Evolutionary conservation across 2,113 vertebrate species (phyloP), one percentile per base, ranked within the genome.

Genomic region (Gasterosteus nipponicus): DNA sequence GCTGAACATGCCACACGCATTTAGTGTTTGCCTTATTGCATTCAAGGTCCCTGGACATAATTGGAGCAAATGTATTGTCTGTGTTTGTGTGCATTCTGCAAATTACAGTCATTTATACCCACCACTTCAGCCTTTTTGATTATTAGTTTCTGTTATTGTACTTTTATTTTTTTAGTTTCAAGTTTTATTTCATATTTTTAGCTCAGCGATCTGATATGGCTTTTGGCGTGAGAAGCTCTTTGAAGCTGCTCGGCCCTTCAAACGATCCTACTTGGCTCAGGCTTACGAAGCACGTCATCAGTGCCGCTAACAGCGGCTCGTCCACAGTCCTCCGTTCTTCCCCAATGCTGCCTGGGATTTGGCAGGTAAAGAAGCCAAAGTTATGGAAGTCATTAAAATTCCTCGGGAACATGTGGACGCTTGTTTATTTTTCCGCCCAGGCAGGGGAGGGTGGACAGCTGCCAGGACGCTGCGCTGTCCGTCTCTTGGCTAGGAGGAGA

Each of bases 371-470:
- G 53, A 60, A 47, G 63, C 87, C 77, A 49, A 69, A 92, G 84
- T 93, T 90, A 94, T 92, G 93, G 93, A 95, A 96, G 93, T 92
- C 93, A 95, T 95, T 95, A 95, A 95, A 95, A 96, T 95, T 95
- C 93, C 89, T 74, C 69, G 68, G 79, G 82, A 94, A 91, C 88
- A 88, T 82, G 87, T 93, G 91, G 84, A 93, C 82, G 31, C 84
- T 93, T 94, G 92, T 91, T 93, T 94, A 90, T 92, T 95, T 94
- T 90, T 89, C 91, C 74, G 6, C 81, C 84, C 87, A 88, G 86
- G 89, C 75, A 33, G 41, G 69, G 51, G 83, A 84, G 89, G 87
- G 62, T 75, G 91, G 89, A 86, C 49, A 75, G 68, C 80, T 86
- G 79, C 82, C 73, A 87, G 82, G 84, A 88, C 63, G 47, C 73